Conservation (phyloP, 2,113 vertebrate species). For the Pipra filicauda region DNA sequence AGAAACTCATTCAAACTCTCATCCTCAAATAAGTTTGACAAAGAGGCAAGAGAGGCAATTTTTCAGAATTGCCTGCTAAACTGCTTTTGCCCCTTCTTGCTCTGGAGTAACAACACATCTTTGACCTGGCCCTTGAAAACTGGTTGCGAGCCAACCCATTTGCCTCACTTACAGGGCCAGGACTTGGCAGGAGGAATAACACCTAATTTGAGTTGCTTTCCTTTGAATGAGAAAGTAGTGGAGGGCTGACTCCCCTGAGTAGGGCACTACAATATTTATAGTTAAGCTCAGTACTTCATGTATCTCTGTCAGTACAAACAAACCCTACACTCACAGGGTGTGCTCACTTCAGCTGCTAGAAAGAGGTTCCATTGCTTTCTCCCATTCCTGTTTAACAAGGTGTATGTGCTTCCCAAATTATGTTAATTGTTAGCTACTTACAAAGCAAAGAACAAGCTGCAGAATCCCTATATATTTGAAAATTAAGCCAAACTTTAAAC, state of each 20-base stretch:
- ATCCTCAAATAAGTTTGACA: not conserved
- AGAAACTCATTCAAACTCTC: not conserved
- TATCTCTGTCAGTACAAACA: not conserved
- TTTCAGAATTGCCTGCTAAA: not conserved
- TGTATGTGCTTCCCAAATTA: not conserved
- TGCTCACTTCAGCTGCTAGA: accelerated
- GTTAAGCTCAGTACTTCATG: not conserved
- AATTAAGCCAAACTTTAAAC: not conserved
- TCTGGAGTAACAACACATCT: not conserved
- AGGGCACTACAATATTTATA: not conserved
- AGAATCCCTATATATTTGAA: not conserved
- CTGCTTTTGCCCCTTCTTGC: not conserved
- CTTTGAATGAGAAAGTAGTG: not conserved
- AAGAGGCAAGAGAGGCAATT: not conserved
- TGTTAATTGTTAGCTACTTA: not conserved
- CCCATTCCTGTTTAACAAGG: not conserved
- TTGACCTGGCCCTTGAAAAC: not conserved
- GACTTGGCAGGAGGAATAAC: not conserved
- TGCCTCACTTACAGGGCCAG: not conserved
- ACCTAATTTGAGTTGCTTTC: not conserved
- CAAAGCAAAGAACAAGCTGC: not conserved
- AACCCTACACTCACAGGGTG: not conserved
- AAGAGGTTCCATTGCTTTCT: not conserved
- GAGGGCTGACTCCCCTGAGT: not conserved
- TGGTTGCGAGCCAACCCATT: not conserved